Conservation (phyloP, 2,113 vertebrate genomes). For the Isurus oxyrinchus region DNA sequence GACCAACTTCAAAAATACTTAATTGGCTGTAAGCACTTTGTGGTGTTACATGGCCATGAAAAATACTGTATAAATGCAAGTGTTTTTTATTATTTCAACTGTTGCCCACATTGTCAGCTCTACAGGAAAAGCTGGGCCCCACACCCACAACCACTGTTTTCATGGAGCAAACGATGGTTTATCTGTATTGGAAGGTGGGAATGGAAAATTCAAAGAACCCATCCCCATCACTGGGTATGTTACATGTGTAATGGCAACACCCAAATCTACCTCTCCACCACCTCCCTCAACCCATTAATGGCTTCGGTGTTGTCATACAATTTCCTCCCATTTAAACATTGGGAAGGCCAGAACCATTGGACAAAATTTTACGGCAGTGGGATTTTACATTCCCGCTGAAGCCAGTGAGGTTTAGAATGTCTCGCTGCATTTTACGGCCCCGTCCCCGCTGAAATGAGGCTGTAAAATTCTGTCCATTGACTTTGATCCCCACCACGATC, state of each 20-base stretch:
- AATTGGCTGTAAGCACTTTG: neutral
- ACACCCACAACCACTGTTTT: neutral
- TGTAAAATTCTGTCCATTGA: no score
- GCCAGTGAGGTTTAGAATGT: no score
- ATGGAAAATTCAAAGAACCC: neutral
- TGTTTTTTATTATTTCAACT: no score
- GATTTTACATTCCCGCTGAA: no score
- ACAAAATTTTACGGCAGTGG: no score
- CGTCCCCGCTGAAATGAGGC: no score
- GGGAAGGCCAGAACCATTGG: neutral
- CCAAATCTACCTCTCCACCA: neutral
- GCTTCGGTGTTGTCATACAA: neutral
- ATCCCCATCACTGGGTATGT: neutral
- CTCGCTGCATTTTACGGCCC: no score
- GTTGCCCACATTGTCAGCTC: no score
- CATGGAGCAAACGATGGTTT: neutral
- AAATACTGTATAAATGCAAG: no score
- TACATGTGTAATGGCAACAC: neutral
- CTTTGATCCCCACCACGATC: neutral
- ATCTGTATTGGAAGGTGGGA: neutral
- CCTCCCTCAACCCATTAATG: neutral
- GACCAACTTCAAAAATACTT: neutral
- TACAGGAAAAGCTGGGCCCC: no score
- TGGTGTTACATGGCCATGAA: neutral
- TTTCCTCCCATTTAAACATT: neutral